Conservation (phyloP, 2,113 vertebrate genomes). For the Malurus cyaneus region DNA sequence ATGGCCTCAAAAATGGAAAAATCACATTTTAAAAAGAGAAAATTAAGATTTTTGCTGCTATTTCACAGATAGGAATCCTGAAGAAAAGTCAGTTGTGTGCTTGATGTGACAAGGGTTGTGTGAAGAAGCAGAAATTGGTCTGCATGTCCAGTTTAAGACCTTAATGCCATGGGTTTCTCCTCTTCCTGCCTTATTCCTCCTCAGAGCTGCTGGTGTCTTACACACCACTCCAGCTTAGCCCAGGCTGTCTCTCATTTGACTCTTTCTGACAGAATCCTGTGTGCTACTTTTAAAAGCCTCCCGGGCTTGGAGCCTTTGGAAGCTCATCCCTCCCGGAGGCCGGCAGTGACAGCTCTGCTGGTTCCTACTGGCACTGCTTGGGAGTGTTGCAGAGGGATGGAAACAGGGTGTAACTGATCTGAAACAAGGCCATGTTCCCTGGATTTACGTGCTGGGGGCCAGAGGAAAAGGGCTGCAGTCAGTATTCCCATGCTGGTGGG, state of each 20-base stretch:
- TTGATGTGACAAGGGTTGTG: neutral
- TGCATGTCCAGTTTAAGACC: neutral
- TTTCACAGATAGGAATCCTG: neutral
- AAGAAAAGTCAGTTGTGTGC: neutral
- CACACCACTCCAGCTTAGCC: neutral
- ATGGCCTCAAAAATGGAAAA: neutral
- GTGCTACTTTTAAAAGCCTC: slow-evolving; percentile 26
- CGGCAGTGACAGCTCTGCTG: neutral
- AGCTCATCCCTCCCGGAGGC: neutral
- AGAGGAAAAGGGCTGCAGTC: neutral
- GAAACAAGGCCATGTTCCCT: neutral
- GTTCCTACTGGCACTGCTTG: neutral
- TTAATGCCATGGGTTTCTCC: neutral
- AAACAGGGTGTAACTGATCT: neutral
- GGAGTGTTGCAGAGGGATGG: neutral
- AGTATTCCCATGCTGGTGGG: neutral
- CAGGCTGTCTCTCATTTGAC: neutral
- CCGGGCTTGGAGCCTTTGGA: neutral
- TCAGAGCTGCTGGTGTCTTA: neutral
- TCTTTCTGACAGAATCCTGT: neutral
- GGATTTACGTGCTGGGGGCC: neutral
- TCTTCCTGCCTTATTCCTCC: neutral
- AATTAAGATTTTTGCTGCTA: neutral
- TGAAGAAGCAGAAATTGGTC: neutral
- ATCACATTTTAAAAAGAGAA: neutral